These are phyloP conservation scores for Diorhabda elongata DNA, from an alignment of 1,140 invertebrate genomes.

Conservation along the genomic window DNA sequence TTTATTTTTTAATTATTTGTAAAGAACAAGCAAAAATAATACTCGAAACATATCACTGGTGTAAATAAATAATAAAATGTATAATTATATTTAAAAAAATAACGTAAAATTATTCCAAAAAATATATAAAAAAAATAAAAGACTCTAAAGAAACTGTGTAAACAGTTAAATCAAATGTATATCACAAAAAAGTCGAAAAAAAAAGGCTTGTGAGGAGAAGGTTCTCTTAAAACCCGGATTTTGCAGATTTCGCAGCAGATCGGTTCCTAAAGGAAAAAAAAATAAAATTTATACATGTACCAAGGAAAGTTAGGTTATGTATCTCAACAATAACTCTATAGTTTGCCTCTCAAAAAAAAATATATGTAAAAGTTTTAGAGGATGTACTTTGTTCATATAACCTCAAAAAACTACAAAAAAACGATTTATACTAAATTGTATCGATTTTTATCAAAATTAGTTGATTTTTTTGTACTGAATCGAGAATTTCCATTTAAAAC, in stretches of 20 bases:
- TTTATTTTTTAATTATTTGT: too few relatives aligned
- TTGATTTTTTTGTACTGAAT: too few relatives aligned
- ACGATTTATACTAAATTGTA: neutral
- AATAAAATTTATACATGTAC: neutral
- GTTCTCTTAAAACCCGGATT: neutral
- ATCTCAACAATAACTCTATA: neutral
- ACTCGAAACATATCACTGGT: neutral
- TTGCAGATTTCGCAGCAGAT: neutral
- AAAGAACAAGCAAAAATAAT: neutral
- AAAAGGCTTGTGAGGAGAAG: neutral
- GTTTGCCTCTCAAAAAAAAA: neutral
- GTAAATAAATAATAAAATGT: constrained; percentile 4
- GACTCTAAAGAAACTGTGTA: constrained; percentile 7
- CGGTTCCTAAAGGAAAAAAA: neutral
- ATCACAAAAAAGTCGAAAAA: constrained; percentile 14
- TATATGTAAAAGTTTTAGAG: neutral
- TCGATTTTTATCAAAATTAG: too few relatives aligned
- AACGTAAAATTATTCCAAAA: constrained; percentile 1
- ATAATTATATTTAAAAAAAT: constrained; percentile 14
- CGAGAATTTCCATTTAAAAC: too few relatives aligned
- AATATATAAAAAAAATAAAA: constrained; percentile 15
- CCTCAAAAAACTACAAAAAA: neutral
- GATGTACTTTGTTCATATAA: neutral
- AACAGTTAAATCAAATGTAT: constrained; percentile 10
- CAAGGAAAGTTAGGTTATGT: neutral